Evolutionary conservation across 2,113 vertebrate genomes (phyloP).

Genomic region (Nannospalax galili): DNA sequence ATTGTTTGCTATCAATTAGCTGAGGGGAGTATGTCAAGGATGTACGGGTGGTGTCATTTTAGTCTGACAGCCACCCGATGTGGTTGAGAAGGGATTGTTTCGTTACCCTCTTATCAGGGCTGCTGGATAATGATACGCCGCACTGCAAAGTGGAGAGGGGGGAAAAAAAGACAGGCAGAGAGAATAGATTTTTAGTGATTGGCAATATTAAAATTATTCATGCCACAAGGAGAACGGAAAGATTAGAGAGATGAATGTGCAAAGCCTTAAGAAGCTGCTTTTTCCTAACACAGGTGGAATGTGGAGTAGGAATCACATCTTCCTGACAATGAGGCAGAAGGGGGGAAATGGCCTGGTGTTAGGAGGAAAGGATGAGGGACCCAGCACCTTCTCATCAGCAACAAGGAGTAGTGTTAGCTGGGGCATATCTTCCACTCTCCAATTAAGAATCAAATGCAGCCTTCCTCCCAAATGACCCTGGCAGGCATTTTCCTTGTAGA

Average conservation of each 20-base stretch:
- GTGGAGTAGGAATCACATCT: background rate
- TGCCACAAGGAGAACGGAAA: constrained; percentile 66
- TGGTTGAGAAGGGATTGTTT: constrained; percentile 70
- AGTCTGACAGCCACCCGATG: constrained; percentile 72
- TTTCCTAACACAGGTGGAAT: constrained; percentile 50
- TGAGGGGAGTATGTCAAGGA: constrained; percentile 64
- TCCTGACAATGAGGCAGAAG: background rate
- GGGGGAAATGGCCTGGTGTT: background rate
- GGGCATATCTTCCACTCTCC: constrained; percentile 2
- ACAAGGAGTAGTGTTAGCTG: background rate
- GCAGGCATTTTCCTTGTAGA: constrained; percentile 23
- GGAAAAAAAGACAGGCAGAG: constrained; percentile 53
- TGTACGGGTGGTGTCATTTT: constrained; percentile 52
- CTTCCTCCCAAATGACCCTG: background rate
- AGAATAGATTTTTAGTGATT: constrained; percentile 72
- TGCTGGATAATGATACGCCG: constrained; percentile 68
- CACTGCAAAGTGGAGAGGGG: constrained; percentile 2
- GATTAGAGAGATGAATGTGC: constrained; percentile 49
- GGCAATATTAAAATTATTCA: constrained; percentile 78
- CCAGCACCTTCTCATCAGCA: background rate
- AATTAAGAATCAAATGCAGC: constrained; percentile 18
- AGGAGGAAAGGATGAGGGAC: constrained; percentile 15
- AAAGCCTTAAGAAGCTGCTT: constrained; percentile 53
- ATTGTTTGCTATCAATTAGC: constrained; percentile 78
- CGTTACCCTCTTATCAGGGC: constrained; percentile 70